Evolutionary conservation across 2,797 vertebrate genomes (phyloP), one percentile per base, ranked within the genome.

Genomic region (Ambastaia sidthimunki): DNA sequence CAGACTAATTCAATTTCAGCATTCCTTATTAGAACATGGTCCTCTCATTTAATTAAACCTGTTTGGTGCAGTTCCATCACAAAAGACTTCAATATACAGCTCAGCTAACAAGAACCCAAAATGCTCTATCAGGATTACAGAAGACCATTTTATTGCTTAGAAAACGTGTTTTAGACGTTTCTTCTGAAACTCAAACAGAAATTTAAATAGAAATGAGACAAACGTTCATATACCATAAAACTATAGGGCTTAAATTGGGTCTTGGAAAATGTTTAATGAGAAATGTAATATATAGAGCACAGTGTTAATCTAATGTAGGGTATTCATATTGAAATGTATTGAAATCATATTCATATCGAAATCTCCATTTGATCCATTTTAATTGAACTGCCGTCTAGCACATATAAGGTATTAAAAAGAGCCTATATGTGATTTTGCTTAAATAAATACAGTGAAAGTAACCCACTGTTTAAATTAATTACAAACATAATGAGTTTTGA

Each of bases 1-100:
- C 37, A 37, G 25, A 54, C 18, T 16, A 60, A 80, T 76, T 83
- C 44, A 72, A 19, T 83, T 76, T 65, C 68, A 62, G 50, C 15
- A 21, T 19, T 76, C 7, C 16, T 16, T 50, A 69, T 68, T 41
- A 80, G 25, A 70, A 68, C 68, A 80, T 28, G 66, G 47, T 71
- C 71, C 52, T 54, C 47, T n/a, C 6, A 10, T 44, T 66, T 16
- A 2, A 28, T 28, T 28, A 28, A 23, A 28, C 11, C 47, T 16
- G 18, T 76, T 75, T 48, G 9, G 7, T 59, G 67, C n/a, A 10
- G 34, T 34, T 66, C 21, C 25, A 13, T 76, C 6, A 48, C 10
- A 28, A 47, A 41, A 28, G 23, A 41, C 34, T 62, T 41, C 7
- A 50, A 69, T 50, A 73, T 34, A 9, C 37, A 54, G 19, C 55